Base-by-base conservation (phyloP, 2,888 invertebrate genomes). In the Villa cingulata region DNA sequence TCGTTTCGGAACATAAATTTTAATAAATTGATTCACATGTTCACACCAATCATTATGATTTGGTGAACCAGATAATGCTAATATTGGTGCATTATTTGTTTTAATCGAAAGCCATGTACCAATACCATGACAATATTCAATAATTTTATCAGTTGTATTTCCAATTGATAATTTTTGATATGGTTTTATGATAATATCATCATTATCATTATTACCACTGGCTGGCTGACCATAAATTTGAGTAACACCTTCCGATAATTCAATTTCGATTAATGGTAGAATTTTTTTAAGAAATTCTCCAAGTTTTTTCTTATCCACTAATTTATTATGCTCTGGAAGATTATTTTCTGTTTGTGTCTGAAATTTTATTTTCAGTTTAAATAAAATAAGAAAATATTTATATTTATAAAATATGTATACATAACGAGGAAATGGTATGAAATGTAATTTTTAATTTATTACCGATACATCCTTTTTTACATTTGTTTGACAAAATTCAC, bases 241-340 rank as follows among this genome's bases (percentile, higher is more conserved):
- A 3, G 68, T 69, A 2, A 58, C 49, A 1, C 62, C 65, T 46
- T 72, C 68, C 38, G 68, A 62, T 5, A 75, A 56, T 57, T 74
- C 72, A 37, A 59, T 61, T 49, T 71, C 70, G 3, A 75, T 65
- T 40, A 58, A 53, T 0, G 74, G 73, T 53, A 63, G 73, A 20
- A 74, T 68, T 51, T 63, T 63, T 16, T 64, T 65, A n/a, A 75
- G 51, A 68, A 71, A 75, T 20, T 59, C 59, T 10, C 70, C 70
- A 46, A 75, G 53, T 48, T 68, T 71, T 12, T 66, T 59, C 54
- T 71, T 69, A 56, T 74, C 72, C 45, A 57, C 56, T 27, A 39
- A 12, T 46, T 41, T 17, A 49, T 34, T 44, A 51, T 44, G n/a
- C 37, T 32, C 14, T 36, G 27, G 38, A 15, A 27, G 15, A 2